Evolutionary conservation across 1,140 invertebrate species (phyloP).

Genomic region (Nymphalis io): DNA sequence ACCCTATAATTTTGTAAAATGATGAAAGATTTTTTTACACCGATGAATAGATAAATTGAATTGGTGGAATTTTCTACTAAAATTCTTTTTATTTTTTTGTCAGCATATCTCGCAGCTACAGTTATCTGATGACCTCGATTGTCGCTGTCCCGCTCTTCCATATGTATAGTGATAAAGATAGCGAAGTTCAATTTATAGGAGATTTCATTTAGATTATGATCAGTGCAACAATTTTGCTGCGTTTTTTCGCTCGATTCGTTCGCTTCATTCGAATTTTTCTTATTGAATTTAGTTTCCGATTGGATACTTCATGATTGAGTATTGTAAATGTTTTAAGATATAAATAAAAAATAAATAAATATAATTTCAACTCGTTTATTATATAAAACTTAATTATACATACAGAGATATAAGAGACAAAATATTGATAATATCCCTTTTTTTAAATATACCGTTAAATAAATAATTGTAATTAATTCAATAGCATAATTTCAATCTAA

Average conservation of each 20-base stretch:
- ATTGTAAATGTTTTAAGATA: background rate
- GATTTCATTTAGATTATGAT: slow-evolving; percentile 14
- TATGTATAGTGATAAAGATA: background rate
- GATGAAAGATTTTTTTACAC: slow-evolving; percentile 48
- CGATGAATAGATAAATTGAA: slow-evolving; percentile 53
- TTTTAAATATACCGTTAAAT: too few relatives aligned
- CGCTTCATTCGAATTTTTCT: slow-evolving; percentile 6
- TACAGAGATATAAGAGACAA: too few relatives aligned
- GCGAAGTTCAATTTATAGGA: background rate
- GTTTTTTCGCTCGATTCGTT: slow-evolving; percentile 12
- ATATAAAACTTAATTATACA: too few relatives aligned
- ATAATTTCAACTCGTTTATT: too few relatives aligned
- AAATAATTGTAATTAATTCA: too few relatives aligned
- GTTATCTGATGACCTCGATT: slow-evolving; percentile 7
- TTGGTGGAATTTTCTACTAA: slow-evolving; percentile 37
- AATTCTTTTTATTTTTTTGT: slow-evolving; percentile 25
- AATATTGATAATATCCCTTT: too few relatives aligned
- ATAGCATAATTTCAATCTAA: too few relatives aligned
- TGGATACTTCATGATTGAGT: background rate
- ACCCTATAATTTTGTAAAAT: slow-evolving; percentile 19
- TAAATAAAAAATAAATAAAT: background rate
- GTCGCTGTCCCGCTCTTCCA: background rate
- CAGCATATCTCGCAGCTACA: slow-evolving; percentile 1
- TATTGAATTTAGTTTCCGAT: slow-evolving; percentile 7
- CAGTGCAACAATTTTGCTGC: slow-evolving; percentile 17